A percentile compares a stretch with the other conserved stretches of the same genome.
phyloP scores from a whole-genome alignment of 2,113 vertebrate genomes.

The Lophotis ruficrista region DNA sequence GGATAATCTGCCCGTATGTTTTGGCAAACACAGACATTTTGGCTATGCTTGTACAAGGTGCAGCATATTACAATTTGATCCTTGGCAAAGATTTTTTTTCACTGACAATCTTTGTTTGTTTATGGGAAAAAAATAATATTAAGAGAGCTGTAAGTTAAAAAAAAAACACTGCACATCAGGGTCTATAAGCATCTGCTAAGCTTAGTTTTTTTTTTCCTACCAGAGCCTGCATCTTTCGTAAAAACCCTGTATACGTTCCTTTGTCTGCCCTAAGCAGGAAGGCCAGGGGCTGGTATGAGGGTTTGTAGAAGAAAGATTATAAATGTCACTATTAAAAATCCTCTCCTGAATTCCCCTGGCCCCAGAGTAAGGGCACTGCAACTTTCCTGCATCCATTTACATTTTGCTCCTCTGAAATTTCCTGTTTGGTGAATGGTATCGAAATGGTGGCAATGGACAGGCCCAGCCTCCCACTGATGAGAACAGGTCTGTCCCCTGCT shows the following conservation, averaged over 20 bases:
- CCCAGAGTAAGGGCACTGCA: background rate
- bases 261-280: background rate
- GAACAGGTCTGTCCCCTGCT: background rate
- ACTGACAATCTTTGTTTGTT: background rate
- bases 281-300: background rate
- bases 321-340: background rate
- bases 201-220: background rate
- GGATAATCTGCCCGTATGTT: background rate
- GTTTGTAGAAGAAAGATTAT: background rate
- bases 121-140: background rate
- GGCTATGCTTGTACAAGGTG: background rate
- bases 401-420: background rate
- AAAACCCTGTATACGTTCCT: background rate
- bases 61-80: background rate
- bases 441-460: background rate
- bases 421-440: background rate
- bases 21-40: background rate
- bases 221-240: background rate
- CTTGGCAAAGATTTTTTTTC: background rate
- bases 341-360: background rate
- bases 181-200: background rate
- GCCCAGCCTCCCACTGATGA: accelerated
- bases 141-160: background rate
- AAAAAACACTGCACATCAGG: background rate
- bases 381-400: background rate